Base-by-base conservation (phyloP, 2,888 invertebrate species). In the Belgica antarctica region DNA sequence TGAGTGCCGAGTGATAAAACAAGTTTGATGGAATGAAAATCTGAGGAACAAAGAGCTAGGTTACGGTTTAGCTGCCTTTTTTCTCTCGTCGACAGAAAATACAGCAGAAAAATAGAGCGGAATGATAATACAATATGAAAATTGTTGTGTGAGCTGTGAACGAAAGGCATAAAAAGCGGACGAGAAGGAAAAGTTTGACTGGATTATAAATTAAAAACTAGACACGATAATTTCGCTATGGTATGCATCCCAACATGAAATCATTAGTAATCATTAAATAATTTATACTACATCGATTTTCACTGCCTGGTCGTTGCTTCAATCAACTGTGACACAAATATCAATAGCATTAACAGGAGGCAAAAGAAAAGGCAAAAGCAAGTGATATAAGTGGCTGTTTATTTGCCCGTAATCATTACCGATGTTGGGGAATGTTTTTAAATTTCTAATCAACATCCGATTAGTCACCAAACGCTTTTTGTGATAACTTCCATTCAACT, bases 61-160 rank as follows among this genome's bases (percentile, higher is more conserved):
- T 59, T 59, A 59, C 59, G 59, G 27, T 59, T 59, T n/a, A n/a
- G n/a, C n/a, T n/a, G n/a, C n/a, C n/a, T 59, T 52, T 22, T 4
- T 61, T 22, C 22, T 61, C 25, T 8, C 61, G 8, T 61, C 61
- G 28, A 15, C n/a, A n/a, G n/a, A n/a, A n/a, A n/a, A n/a, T n/a
- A n/a, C n/a, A n/a, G n/a, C n/a, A n/a, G 10, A 31, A 31, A 47
- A 47, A 47, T 10, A 15, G 47, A n/a, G 5, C 4, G 12, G 4
- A 3, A 57, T 57, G 57, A 57, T 7, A 57, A 57, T 25, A 25
- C 34, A 62, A 62, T 62, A 34, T 34, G 34, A 62, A 62, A 62
- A 62, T 62, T 62, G 34, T 62, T 59, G 59, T 59, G 59, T 59
- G 59, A 25, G 59, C 25, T 59, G 59, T 27, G 59, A 27, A 52